Evolutionary conservation across 92 coral and sea anemone genomes (phyloP), one percentile per base, ranked within the genome.

Genomic region (Blastomussa wellsi): DNA sequence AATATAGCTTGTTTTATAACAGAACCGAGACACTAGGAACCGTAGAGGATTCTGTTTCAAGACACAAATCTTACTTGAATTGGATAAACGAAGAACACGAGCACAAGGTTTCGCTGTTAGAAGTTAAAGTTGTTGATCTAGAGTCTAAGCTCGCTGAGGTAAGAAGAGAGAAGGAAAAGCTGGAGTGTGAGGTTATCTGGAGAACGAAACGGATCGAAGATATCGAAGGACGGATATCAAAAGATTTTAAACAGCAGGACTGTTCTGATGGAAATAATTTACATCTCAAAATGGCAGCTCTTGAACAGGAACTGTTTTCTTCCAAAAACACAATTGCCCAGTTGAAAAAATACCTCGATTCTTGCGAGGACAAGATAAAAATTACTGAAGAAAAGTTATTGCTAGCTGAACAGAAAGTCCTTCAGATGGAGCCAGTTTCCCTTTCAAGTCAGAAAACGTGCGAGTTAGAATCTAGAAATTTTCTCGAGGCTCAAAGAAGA

Each of bases 131-230:
- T 13, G 39, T 77, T 51, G 79, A 84, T 33, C 35, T 83, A 32
- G 76, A 78, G 36, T 52, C 88, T 24, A 81, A 86, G 67, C 78
- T 74, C 39, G 76, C 86, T 15, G 90, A 74, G 7, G 72, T 37
- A 16, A 67, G 72, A 24, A 72, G 78, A 19, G 62, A 41, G 62
- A 86, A 86, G 52, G 86, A 86, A 44, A 74, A 49, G 52, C 78
- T 89, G 1, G 90, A 86, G 47, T 89, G 87, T 78, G 90, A 89
- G 66, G 92, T 81, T 38, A 19, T 35, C 4, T 75, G 87, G 80
- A 83, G 82, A 60, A 39, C 82, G 29, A 81, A 83, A 70, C 65
- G 82, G 48, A 81, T 90, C 24, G 92, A 86, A 17, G 92, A 90
- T 52, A 84, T 90, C 20, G 90, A 90, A 86, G 70, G 77, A 66